Evolutionary conservation across 2,888 invertebrate genomes (phyloP).

Genomic region (Drosophila tripunctata): DNA sequence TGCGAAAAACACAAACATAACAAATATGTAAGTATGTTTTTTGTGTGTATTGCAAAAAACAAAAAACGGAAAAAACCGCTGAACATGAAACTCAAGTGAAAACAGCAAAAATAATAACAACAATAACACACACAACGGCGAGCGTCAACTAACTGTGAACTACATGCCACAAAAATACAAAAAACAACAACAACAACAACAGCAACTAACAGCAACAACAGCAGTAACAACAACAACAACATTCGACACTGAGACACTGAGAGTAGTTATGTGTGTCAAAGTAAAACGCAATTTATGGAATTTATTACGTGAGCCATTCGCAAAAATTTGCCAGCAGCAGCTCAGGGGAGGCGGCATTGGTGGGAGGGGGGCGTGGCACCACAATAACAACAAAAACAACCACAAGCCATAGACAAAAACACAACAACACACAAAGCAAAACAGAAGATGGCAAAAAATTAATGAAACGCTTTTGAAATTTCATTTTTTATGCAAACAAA

Average conservation of each 20-base stretch:
- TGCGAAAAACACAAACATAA: conserved; percentile 24
- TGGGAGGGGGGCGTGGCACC: conserved; percentile 28
- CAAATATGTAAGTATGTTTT: background rate
- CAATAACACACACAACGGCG: conserved; percentile 42
- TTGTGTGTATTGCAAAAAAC: conserved; percentile 5
- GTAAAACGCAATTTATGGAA: conserved; percentile 78
- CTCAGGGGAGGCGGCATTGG: background rate
- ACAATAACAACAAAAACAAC: conserved; percentile 33
- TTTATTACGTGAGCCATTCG: conserved; percentile 76
- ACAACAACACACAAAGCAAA: conserved; percentile 5
- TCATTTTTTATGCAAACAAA: conserved; percentile 63
- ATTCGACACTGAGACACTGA: conserved; percentile 39
- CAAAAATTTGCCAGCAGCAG: conserved; percentile 53
- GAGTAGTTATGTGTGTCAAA: conserved; percentile 70
- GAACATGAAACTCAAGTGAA: conserved; percentile 61
- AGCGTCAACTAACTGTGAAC: conserved; percentile 63
- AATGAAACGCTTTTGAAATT: conserved; percentile 69
- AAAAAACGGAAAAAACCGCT: conserved; percentile 34
- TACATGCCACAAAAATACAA: conserved; percentile 63
- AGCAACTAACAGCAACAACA: conserved; percentile 41
- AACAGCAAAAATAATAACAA: conserved; percentile 40
- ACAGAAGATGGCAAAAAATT: conserved; percentile 46
- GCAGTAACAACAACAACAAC: conserved; percentile 39
- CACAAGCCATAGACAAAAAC: background rate
- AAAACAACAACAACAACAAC: conserved; percentile 53